Conservation (phyloP, 2,888 invertebrate species). For the Xestobium rufovillosum region DNA sequence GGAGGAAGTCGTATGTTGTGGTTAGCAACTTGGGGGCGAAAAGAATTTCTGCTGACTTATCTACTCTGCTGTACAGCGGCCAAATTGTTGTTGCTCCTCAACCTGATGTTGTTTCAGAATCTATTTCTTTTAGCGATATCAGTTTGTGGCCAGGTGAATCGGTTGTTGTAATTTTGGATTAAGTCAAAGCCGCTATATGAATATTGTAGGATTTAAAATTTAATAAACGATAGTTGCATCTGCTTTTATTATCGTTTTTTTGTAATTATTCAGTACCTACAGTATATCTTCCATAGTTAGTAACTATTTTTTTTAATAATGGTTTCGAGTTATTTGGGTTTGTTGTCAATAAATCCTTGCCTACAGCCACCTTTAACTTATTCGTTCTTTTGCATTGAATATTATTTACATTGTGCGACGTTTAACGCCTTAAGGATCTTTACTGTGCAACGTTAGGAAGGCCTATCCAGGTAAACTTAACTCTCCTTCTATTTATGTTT, state of each 20-base stretch:
- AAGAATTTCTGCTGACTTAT: constrained; percentile 60
- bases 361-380: too few species aligned
- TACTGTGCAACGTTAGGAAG: too few species aligned
- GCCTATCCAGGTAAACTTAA: too few species aligned
- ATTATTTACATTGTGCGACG: too few species aligned
- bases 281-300: too few species aligned
- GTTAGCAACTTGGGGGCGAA: constrained; percentile 63
- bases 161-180: constrained; percentile 55
- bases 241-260: constrained; percentile 11
- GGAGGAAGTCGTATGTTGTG: constrained; percentile 68
- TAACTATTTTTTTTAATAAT: too few species aligned
- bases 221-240: constrained; percentile 12
- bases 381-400: too few species aligned
- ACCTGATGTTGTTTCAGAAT: constrained; percentile 38
- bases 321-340: too few species aligned
- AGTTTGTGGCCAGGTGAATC: constrained; percentile 54
- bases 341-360: too few species aligned
- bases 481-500: too few species aligned
- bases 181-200: too few species aligned
- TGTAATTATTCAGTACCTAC: constrained; percentile 16
- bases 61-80: constrained; percentile 70
- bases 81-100: constrained; percentile 49
- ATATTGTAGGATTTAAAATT: constrained; percentile 7
- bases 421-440: too few species aligned
- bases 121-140: constrained; percentile 49